Evolutionary conservation across 2,113 vertebrate species (phyloP).

Genomic region (Microtus oregoni): DNA sequence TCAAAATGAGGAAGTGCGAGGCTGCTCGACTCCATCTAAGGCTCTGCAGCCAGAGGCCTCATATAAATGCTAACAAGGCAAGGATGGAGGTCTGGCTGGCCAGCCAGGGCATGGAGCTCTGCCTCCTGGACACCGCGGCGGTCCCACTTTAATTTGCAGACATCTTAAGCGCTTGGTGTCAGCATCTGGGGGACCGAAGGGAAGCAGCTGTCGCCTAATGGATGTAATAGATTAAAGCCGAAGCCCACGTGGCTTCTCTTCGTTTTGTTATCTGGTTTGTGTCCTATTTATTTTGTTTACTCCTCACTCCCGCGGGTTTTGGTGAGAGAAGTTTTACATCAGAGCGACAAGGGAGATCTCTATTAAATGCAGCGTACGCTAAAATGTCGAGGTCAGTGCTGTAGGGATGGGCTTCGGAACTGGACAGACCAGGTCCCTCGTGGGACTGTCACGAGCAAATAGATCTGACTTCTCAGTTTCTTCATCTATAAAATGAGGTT

Average conservation of each 20-base stretch:
- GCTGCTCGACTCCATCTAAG: rapidly evolving
- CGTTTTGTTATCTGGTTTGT: neutral
- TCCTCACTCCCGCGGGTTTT: neutral
- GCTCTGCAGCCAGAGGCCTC: neutral
- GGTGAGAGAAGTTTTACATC: neutral
- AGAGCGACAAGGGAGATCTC: neutral
- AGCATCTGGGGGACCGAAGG: neutral
- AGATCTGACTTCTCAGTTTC: conserved; percentile 28
- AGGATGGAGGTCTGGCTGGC: neutral
- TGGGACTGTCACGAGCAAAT: neutral
- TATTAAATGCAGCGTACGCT: neutral
- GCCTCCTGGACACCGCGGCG: neutral
- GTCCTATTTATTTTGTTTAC: neutral
- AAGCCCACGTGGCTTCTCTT: neutral
- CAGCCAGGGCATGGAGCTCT: rapidly evolving
- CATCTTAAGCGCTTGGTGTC: conserved; percentile 24
- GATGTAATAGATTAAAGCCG: conserved; percentile 20
- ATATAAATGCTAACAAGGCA: conserved; percentile 67
- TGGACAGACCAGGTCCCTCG: neutral
- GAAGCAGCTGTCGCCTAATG: conserved; percentile 22
- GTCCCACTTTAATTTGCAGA: conserved; percentile 56
- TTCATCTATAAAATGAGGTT: conserved; percentile 5
- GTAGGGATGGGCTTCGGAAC: neutral
- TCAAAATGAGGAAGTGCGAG: neutral
- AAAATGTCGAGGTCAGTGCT: neutral